Conservation (phyloP, 2,888 invertebrate genomes). For the Drosophila parthenogenetica region DNA sequence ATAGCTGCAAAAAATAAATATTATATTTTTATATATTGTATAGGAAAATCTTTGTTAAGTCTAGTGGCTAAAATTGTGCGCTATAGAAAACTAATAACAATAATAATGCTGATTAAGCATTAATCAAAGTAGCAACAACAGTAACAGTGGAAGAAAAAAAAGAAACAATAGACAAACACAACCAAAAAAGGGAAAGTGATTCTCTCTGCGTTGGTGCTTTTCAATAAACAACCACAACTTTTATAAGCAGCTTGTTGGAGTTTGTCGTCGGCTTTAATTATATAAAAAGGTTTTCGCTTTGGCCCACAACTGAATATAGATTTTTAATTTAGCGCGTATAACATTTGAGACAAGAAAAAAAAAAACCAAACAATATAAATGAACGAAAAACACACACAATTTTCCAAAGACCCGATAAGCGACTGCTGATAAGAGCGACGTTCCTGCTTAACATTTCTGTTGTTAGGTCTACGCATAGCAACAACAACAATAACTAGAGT, state of each 20-base stretch:
- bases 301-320: conserved; percentile 50
- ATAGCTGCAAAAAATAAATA: conserved; percentile 9
- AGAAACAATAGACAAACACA: conserved; percentile 41
- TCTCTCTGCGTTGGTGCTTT: conserved; percentile 22
- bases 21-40: neutral
- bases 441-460: conserved; percentile 44
- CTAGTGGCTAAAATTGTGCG: conserved; percentile 40
- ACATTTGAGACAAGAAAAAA: conserved; percentile 27
- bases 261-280: conserved; percentile 61
- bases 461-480: conserved; percentile 25
- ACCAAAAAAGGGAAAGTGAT: conserved; percentile 75
- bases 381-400: conserved; percentile 31
- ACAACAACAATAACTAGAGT: conserved; percentile 16
- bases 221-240: conserved; percentile 24
- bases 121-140: conserved; percentile 67
- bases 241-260: conserved; percentile 31
- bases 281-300: conserved; percentile 56
- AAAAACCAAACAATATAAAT: conserved; percentile 27
- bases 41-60: conserved; percentile 30
- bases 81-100: conserved; percentile 77
- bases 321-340: conserved; percentile 62
- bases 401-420: conserved; percentile 65
- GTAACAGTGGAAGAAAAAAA: conserved; percentile 25
- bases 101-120: conserved; percentile 80
- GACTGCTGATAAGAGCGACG: conserved; percentile 52